Percentiles rank a stretch among this genome's conserved stretches.
These are phyloP conservation scores for Atta cephalotes DNA, from an alignment of 1,140 invertebrate species.

Conservation along the genomic window DNA sequence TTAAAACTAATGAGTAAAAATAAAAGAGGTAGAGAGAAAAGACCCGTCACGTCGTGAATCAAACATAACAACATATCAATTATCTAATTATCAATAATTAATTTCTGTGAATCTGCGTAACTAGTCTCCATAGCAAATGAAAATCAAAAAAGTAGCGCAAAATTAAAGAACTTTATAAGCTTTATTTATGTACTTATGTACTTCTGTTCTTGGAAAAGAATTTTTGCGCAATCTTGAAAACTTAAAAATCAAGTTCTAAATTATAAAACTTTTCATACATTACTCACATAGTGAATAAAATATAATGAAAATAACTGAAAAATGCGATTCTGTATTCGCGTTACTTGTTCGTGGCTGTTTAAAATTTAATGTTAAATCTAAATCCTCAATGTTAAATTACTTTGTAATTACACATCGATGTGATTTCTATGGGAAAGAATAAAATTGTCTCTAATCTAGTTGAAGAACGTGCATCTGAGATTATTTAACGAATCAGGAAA, in stretches of 20 bases:
- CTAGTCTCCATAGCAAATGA: neutral
- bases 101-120: neutral
- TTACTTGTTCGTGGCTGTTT: neutral
- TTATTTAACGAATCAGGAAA: neutral
- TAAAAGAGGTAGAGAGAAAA: neutral
- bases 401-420: neutral
- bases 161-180: too few relatives aligned
- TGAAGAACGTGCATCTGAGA: neutral
- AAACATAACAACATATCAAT: conserved; percentile 9
- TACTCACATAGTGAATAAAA: neutral
- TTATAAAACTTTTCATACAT: conserved; percentile 1
- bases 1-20: neutral
- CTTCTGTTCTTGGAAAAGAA: neutral
- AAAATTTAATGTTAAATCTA: neutral
- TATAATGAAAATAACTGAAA: neutral
- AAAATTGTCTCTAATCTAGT: conserved; percentile 7
- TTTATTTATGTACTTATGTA: too few relatives aligned
- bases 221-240: neutral
- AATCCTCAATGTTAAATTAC: neutral
- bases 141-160: too few relatives aligned
- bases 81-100: conserved; percentile 15
- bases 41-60: neutral
- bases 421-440: neutral
- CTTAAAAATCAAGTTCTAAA: conserved; percentile 1
- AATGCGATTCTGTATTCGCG: neutral